These are phyloP conservation scores for rabbit (Oryctolagus cuniculus) DNA, from an alignment of 2,113 vertebrate genomes.

Conservation along the genomic window mOryCun1.1 NC_091442.1:68889501-68890000, in stretches of 20 bases:
- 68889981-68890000: too few relatives aligned
- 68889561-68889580: conserved; percentile 12
- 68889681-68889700: neutral
- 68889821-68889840: neutral
- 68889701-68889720: neutral
- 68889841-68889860: neutral
- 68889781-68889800: neutral
- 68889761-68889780: neutral
- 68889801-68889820: neutral
- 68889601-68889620: conserved; percentile 36
- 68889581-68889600: neutral
- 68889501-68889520: neutral
- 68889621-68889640: neutral
- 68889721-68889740: neutral
- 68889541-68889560: neutral
- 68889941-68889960: neutral
- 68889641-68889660: neutral
- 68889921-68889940: neutral
- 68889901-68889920: neutral
- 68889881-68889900: neutral
- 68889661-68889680: neutral
- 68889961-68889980: neutral
- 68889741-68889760: neutral
- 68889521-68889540: neutral
- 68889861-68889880: neutral